phyloP scores from a whole-genome alignment of 2,888 invertebrate species.

The Pollenia angustigena region DNA sequence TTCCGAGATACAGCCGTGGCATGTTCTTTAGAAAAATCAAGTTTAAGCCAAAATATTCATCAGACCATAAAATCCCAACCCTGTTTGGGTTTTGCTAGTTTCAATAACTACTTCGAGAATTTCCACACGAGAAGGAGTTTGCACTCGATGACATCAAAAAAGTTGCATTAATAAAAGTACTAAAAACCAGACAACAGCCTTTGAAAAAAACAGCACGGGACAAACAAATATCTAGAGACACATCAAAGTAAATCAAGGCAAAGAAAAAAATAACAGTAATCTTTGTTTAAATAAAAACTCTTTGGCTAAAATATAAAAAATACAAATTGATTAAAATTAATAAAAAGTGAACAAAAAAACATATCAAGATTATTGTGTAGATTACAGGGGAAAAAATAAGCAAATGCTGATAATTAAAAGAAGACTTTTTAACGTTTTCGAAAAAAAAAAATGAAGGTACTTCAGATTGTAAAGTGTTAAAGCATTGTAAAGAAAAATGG shows the following conservation, averaged over 20 bases:
- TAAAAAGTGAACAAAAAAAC: background rate
- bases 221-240: background rate
- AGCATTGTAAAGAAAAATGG: background rate
- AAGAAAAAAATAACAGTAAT: background rate
- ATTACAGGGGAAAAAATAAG: background rate
- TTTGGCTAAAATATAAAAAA: slow-evolving; percentile 5
- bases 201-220: background rate
- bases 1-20: too few relatives aligned
- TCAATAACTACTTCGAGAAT: too few relatives aligned
- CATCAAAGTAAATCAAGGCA: slow-evolving; percentile 13
- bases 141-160: too few relatives aligned
- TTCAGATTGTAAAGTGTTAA: slow-evolving; percentile 18
- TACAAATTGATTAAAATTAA: background rate
- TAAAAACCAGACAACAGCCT: background rate
- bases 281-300: background rate
- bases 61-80: too few relatives aligned
- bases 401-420: background rate
- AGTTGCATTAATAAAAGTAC: background rate
- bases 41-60: too few relatives aligned
- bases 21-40: too few relatives aligned
- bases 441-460: background rate
- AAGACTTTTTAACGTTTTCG: background rate
- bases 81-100: too few relatives aligned
- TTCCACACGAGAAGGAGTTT: too few relatives aligned
- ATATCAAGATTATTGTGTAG: slow-evolving; percentile 16